These are phyloP conservation scores for Poecile atricapillus DNA, from an alignment of 2,113 vertebrate species.

Conservation along the genomic window DNA sequence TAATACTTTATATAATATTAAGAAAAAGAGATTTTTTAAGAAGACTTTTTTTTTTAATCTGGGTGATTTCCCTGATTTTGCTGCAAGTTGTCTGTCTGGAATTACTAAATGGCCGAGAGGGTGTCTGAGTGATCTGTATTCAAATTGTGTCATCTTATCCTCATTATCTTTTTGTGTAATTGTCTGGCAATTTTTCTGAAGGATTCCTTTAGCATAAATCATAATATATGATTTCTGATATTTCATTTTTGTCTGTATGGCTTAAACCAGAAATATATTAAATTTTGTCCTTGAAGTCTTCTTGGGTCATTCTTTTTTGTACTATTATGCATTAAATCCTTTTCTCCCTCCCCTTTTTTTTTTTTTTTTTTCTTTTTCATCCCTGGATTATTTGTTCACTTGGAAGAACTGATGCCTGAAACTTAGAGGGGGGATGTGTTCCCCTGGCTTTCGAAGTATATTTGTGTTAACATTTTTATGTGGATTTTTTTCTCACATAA, in stretches of 20 bases:
- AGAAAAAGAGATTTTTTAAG: not conserved
- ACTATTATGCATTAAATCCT: slow-evolving; percentile 6
- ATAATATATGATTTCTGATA: slow-evolving; percentile 26
- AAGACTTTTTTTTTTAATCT: accelerated
- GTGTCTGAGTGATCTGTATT: slow-evolving; percentile 54
- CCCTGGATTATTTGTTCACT: not conserved
- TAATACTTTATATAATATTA: not conserved
- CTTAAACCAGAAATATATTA: slow-evolving; percentile 40
- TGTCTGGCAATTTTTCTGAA: slow-evolving; percentile 45
- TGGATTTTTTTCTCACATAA: not conserved
- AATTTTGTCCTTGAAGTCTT: slow-evolving; percentile 12
- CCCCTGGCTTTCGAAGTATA: not conserved
- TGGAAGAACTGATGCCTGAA: not conserved
- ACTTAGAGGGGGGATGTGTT: not conserved
- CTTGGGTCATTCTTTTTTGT: slow-evolving; percentile 23
- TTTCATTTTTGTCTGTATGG: slow-evolving; percentile 27
- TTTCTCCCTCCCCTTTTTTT: not conserved
- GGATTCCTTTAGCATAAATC: slow-evolving; percentile 49
- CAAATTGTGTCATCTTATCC: slow-evolving; percentile 49
- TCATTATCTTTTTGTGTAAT: slow-evolving; percentile 51
- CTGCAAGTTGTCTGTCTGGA: slow-evolving; percentile 32
- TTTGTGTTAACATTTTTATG: not conserved
- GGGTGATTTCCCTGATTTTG: not conserved
- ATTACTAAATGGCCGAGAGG: slow-evolving; percentile 6
- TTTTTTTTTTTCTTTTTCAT: not conserved